phyloP scores from a whole-genome alignment of 2,113 vertebrate species.

The Empidonax alnorum region DNA sequence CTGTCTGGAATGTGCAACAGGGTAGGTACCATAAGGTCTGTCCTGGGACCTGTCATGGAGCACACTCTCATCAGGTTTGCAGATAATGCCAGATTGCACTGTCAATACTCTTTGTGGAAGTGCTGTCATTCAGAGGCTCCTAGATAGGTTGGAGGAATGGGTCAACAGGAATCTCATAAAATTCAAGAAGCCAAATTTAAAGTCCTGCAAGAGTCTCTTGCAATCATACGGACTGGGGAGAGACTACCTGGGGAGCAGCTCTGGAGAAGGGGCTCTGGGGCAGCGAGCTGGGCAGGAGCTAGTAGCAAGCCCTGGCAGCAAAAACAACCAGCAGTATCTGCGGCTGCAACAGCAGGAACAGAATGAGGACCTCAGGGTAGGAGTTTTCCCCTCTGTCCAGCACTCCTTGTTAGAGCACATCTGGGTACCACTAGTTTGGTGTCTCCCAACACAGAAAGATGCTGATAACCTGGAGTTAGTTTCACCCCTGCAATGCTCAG shows the following conservation, averaged over 20 bases:
- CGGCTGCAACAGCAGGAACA: neutral
- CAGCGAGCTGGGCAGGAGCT: neutral
- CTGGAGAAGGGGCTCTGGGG: neutral
- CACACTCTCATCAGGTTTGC: neutral
- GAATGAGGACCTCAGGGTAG: accelerated
- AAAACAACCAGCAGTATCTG: neutral
- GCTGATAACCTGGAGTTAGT: accelerated
- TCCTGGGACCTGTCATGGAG: neutral
- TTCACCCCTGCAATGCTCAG: accelerated
- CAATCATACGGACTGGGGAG: neutral
- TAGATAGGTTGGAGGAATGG: neutral
- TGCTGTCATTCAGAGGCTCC: neutral
- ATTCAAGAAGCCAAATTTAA: neutral
- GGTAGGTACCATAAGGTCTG: neutral
- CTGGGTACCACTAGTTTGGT: neutral
- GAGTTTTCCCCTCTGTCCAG: neutral
- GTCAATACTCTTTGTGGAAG: neutral
- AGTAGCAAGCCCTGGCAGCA: neutral
- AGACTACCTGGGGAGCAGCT: neutral
- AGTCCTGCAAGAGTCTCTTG: neutral
- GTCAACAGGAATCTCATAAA: neutral
- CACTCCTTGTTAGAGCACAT: neutral
- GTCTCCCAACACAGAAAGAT: accelerated
- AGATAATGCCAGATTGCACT: neutral
- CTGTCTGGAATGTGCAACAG: neutral